Percentiles rank a stretch among this genome's conserved stretches.
These are phyloP conservation scores for Popillia japonica DNA, from an alignment of 1,140 invertebrate genomes.

Conservation along the genomic window DNA sequence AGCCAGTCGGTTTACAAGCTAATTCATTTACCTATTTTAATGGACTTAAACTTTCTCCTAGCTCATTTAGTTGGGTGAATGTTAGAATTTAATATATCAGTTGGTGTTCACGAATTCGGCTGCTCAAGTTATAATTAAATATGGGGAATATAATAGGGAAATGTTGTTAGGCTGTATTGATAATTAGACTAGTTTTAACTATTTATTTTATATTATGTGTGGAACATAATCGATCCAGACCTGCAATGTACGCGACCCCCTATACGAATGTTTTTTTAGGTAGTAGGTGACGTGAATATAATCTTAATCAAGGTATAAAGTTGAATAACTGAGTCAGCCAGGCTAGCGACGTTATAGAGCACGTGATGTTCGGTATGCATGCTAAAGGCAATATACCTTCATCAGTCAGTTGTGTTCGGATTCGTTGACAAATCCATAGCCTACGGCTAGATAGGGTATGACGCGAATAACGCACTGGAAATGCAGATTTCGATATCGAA, in stretches of 20 bases:
- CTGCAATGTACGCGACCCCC: background rate
- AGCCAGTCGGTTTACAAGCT: background rate
- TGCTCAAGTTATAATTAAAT: slow-evolving; percentile 19
- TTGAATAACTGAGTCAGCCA: background rate
- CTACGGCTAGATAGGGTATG: background rate
- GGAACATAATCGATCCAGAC: background rate
- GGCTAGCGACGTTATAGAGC: background rate
- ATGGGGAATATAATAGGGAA: slow-evolving; percentile 6
- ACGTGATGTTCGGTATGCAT: background rate
- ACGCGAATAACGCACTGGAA: background rate
- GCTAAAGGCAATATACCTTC: slow-evolving; percentile 4
- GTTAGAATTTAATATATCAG: slow-evolving; percentile 24
- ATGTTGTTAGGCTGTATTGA: background rate
- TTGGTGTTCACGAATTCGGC: background rate
- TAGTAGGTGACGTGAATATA: slow-evolving; percentile 1
- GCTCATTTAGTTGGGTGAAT: slow-evolving; percentile 6
- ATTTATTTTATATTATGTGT: too few species aligned
- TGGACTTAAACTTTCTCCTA: slow-evolving; percentile 22
- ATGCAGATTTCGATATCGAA: slow-evolving; percentile 2
- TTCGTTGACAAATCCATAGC: slow-evolving; percentile 3
- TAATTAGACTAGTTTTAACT: too few species aligned
- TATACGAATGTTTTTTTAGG: background rate
- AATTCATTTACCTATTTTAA: slow-evolving; percentile 13
- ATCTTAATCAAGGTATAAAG: slow-evolving; percentile 5
- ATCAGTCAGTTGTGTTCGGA: background rate